phyloP scores from a whole-genome alignment of 2,113 vertebrate genomes.

The Hirundichthys speculiger region DNA sequence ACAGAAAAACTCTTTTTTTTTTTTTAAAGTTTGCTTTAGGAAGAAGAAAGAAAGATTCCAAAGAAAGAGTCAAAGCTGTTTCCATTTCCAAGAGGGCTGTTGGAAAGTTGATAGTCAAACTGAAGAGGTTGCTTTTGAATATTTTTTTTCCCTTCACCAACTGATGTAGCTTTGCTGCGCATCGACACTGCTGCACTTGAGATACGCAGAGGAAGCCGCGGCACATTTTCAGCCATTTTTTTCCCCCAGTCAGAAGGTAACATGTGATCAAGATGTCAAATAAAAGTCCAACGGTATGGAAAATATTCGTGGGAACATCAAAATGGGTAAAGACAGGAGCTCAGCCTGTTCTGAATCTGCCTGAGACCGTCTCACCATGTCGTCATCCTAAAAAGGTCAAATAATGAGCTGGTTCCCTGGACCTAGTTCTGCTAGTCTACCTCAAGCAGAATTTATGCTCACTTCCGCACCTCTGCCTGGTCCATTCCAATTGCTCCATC shows the following conservation, averaged over 20 bases:
- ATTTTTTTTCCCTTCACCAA: constrained; percentile 1
- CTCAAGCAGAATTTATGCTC: no score
- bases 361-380: background rate
- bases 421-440: no score
- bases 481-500: no score
- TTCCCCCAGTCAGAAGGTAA: background rate
- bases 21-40: constrained; percentile 43
- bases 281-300: background rate
- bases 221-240: background rate
- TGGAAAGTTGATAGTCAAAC: constrained; percentile 20
- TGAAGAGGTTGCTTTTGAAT: constrained; percentile 13
- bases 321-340: background rate
- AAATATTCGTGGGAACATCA: constrained; percentile 10
- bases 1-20: constrained; percentile 36
- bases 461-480: no score
- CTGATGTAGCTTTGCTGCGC: constrained; percentile 21
- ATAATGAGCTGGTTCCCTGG: no score
- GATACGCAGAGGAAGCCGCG: background rate
- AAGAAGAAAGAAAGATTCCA: constrained; percentile 38
- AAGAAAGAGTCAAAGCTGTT: constrained; percentile 35
- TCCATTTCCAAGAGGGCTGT: constrained; percentile 9
- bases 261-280: constrained; percentile 15
- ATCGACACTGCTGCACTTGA: constrained; percentile 8
- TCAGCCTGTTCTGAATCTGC: background rate
- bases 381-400: background rate